phyloP scores from a whole-genome alignment of 1,140 invertebrate species.

The Anoplophora glabripennis region DNA sequence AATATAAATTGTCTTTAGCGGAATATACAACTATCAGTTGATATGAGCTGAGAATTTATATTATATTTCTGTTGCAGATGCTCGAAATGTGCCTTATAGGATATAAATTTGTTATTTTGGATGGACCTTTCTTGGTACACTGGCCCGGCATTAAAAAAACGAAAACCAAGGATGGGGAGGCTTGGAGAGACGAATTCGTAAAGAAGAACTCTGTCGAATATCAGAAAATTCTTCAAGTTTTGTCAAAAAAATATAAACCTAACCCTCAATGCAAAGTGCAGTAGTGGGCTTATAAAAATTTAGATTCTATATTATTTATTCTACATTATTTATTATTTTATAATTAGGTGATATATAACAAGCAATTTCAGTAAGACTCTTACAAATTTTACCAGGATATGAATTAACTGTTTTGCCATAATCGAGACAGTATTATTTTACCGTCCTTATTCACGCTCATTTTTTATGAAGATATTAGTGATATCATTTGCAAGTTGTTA shows the following conservation, averaged over 20 bases:
- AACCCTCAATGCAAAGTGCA: constrained; percentile 57
- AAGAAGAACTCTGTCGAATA: constrained; percentile 62
- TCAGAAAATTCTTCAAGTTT: constrained; percentile 56
- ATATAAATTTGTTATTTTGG: constrained; percentile 72
- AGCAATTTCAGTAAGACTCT: too few relatives aligned
- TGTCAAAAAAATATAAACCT: constrained; percentile 58
- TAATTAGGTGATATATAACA: too few relatives aligned
- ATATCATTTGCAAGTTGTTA: too few relatives aligned
- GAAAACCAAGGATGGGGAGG: constrained; percentile 45
- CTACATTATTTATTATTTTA: too few relatives aligned
- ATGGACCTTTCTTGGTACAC: constrained; percentile 77
- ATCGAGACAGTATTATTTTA: too few relatives aligned
- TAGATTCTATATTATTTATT: too few relatives aligned
- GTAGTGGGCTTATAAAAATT: constrained; percentile 30
- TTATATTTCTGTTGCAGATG: constrained; percentile 58
- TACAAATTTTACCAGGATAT: too few relatives aligned
- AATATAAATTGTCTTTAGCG: too few relatives aligned
- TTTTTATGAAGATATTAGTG: too few relatives aligned
- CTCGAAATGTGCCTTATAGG: constrained; percentile 74
- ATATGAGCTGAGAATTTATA: background rate
- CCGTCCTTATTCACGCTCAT: too few relatives aligned
- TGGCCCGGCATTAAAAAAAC: constrained; percentile 65
- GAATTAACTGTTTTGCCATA: too few relatives aligned
- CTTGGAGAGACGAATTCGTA: constrained; percentile 55
- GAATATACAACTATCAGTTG: too few relatives aligned